These are phyloP conservation scores for Brienomyrus brachyistius DNA, from an alignment of 2,113 vertebrate species.

Conservation along the genomic window DNA sequence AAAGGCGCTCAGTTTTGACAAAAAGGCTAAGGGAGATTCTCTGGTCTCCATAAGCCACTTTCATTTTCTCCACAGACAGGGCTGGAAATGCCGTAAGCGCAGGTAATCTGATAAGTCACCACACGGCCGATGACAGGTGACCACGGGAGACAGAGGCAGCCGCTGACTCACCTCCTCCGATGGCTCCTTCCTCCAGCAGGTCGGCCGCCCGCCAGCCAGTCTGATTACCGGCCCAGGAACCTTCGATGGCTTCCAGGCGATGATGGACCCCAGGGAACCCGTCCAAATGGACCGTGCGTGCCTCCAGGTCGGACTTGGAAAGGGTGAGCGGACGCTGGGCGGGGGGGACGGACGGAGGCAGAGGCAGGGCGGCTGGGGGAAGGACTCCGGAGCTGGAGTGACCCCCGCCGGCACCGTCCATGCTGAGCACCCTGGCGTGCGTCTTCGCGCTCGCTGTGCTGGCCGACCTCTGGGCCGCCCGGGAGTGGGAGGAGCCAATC, in stretches of 20 bases:
- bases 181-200: constrained; percentile 71
- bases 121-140: background rate
- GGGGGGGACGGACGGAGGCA: constrained; percentile 57
- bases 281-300: constrained; percentile 51
- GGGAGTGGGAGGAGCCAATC: constrained; percentile 52
- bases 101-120: background rate
- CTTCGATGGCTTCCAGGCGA: constrained; percentile 62
- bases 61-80: background rate
- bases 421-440: constrained; percentile 78
- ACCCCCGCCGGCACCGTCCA: constrained; percentile 68
- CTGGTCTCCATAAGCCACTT: background rate
- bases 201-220: constrained; percentile 68
- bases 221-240: constrained; percentile 69
- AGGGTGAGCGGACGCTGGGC: constrained; percentile 62
- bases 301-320: constrained; percentile 84
- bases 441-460: constrained; percentile 82
- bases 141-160: background rate
- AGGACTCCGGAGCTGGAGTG: constrained; percentile 44
- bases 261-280: constrained; percentile 54
- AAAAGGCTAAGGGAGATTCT: background rate
- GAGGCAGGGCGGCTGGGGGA: constrained; percentile 44
- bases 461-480: constrained; percentile 73
- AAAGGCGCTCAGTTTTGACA: background rate
- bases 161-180: constrained; percentile 71
- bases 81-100: background rate